Evolutionary conservation across 1,140 invertebrate genomes (phyloP).

Genomic region (Bombus pascuorum): DNA sequence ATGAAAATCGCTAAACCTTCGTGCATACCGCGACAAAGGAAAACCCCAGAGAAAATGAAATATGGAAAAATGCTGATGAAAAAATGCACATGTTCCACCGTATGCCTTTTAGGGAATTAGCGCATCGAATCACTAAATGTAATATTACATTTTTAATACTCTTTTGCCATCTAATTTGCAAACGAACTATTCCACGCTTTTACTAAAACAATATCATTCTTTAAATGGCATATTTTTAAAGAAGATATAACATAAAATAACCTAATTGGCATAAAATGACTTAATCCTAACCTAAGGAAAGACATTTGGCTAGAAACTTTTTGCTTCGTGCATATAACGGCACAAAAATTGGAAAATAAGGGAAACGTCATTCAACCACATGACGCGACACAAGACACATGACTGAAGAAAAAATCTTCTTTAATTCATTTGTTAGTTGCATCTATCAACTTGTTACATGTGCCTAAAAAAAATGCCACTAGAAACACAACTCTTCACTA

Average conservation of each 20-base stretch:
- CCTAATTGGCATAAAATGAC: too few species aligned
- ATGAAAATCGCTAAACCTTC: not conserved
- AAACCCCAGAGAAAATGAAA: not conserved
- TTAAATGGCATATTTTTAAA: too few species aligned
- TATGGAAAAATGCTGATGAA: not conserved
- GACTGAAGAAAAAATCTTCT: not conserved
- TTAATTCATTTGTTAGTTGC: not conserved
- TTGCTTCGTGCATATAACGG: not conserved
- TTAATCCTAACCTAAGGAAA: too few species aligned
- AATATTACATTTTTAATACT: not conserved
- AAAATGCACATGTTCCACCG: not conserved
- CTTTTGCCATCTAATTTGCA: not conserved
- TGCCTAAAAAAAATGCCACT: conserved; percentile 1
- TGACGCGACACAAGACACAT: too few species aligned
- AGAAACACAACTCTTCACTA: conserved; percentile 19
- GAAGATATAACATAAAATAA: too few species aligned
- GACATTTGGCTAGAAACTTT: too few species aligned
- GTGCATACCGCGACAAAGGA: not conserved
- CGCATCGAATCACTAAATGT: not conserved
- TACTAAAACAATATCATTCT: too few species aligned
- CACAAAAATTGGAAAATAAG: not conserved
- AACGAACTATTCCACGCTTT: not conserved
- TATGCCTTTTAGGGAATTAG: not conserved
- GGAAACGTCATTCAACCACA: not conserved
- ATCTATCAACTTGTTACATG: not conserved